These are phyloP conservation scores for Gallinago media DNA, from an alignment of 2,113 vertebrate species.

Conservation along the genomic window DNA sequence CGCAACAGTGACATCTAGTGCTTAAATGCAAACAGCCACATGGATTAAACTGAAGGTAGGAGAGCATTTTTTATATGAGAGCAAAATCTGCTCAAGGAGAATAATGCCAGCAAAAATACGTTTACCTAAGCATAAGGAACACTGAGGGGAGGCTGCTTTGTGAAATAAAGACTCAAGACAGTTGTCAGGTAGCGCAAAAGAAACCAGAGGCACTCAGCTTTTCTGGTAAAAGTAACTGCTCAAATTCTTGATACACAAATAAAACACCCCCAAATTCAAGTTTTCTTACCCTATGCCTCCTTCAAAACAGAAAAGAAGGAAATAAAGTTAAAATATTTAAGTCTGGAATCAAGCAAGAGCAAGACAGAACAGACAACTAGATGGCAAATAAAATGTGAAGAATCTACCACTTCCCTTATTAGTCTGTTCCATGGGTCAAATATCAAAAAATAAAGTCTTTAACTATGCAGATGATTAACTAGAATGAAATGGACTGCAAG, in stretches of 20 bases:
- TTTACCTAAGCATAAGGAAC: neutral
- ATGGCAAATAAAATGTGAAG: neutral
- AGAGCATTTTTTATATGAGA: neutral
- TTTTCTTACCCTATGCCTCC: neutral
- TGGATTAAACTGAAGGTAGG: neutral
- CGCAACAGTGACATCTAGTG: slow-evolving; percentile 77
- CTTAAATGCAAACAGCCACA: neutral
- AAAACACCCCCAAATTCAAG: neutral
- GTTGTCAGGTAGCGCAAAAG: neutral
- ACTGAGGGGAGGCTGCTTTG: neutral
- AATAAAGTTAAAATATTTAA: neutral
- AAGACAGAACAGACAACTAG: neutral
- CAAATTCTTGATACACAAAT: neutral
- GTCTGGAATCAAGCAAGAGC: neutral
- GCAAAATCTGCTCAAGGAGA: neutral
- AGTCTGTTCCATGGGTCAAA: neutral
- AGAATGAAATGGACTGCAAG: neutral
- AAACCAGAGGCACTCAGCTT: neutral
- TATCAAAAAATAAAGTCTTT: neutral
- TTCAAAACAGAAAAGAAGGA: neutral
- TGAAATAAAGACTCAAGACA: neutral
- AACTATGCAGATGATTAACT: neutral
- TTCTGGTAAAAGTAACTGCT: neutral
- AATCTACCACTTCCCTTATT: neutral
- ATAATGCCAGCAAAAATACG: neutral